Base-by-base conservation (phyloP, 2,888 invertebrate species). In the Leptopilina drosophilae region DNA sequence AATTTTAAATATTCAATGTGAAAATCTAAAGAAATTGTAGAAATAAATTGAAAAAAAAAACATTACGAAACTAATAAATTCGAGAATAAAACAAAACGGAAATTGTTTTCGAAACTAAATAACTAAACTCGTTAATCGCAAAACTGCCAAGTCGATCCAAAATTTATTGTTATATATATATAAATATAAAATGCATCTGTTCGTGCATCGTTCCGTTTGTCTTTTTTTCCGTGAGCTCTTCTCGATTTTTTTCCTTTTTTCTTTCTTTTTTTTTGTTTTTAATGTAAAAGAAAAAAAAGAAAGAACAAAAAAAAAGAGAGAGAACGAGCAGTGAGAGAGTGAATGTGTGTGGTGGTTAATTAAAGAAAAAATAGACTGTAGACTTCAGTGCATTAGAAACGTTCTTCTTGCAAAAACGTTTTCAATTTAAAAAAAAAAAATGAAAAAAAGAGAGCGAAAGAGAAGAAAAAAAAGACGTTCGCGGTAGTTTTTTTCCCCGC, bases 41-140 rank as follows among this genome's bases (percentile, higher is more conserved):
- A 8, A 20, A 20, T 20, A 20, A 20, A 42, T 42, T 42, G 7
- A 42, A 42, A 49, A 49, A 49, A 11, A 49, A 49, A 49, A 12
- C 12, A 0, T 49, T 49, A 20, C 49, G 7, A 49, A 12, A 49
- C 46, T 1, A 42, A 42, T 56, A 2, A 8, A 56, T 59, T 14
- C 4, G n/a, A n/a, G 12, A 6, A n/a, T n/a, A 56, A 56, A 56
- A n/a, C n/a, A 4, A 59, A 59, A 59, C n/a, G 15, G n/a, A 59
- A 59, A 59, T n/a, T n/a, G 20, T 62, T 20, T 15, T 49, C 11
- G 12, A 12, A 8, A 49, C 84, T 84, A 84, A 86, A 84, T 86
- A 87, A 87, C 85, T 88, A 83, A 86, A 87, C 42, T 66, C 81
- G 79, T 49, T 11, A 9, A 78, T 53, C 80, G 78, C 79, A 56